Evolutionary conservation across 2,888 invertebrate species (phyloP).

Genomic region (Melinaea marsaeus): DNA sequence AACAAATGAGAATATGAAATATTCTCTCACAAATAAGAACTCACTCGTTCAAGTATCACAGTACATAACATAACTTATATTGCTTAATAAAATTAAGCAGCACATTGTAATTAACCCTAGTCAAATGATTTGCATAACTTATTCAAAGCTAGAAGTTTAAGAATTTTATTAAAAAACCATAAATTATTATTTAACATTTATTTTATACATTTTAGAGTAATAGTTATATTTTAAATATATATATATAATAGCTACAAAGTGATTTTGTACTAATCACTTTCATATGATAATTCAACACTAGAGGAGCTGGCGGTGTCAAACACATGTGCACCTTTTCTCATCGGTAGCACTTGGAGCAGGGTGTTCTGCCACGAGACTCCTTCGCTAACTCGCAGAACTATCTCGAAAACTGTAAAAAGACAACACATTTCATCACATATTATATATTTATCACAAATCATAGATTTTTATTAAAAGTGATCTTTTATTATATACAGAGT

Average conservation of each 20-base stretch:
- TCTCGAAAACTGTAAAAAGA: slow-evolving; percentile 86
- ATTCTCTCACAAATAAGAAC: too few species aligned
- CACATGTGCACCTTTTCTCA: slow-evolving; percentile 83
- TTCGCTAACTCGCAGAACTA: slow-evolving; percentile 85
- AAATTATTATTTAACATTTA: not conserved
- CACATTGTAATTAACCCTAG: not conserved
- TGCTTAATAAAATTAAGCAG: too few species aligned
- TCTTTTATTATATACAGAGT: too few species aligned
- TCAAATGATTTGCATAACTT: not conserved
- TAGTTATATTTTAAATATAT: slow-evolving; percentile 5
- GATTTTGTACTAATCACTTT: slow-evolving; percentile 37
- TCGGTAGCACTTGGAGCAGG: slow-evolving; percentile 86
- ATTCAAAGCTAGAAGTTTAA: too few species aligned
- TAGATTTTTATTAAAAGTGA: too few species aligned
- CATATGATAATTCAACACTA: slow-evolving; percentile 46
- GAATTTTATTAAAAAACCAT: not conserved
- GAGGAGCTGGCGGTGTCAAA: slow-evolving; percentile 48
- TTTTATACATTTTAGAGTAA: slow-evolving; percentile 6
- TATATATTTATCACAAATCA: too few species aligned
- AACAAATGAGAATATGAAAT: too few species aligned
- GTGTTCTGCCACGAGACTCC: slow-evolving; percentile 88
- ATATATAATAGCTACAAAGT: not conserved
- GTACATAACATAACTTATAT: too few species aligned
- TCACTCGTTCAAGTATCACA: too few species aligned
- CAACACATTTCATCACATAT: slow-evolving; percentile 4